Percentiles rank a stretch among this genome's conserved stretches.
Evolutionary conservation across 2,113 vertebrate genomes (phyloP).

Genomic region (Lepisosteus osseus): DNA sequence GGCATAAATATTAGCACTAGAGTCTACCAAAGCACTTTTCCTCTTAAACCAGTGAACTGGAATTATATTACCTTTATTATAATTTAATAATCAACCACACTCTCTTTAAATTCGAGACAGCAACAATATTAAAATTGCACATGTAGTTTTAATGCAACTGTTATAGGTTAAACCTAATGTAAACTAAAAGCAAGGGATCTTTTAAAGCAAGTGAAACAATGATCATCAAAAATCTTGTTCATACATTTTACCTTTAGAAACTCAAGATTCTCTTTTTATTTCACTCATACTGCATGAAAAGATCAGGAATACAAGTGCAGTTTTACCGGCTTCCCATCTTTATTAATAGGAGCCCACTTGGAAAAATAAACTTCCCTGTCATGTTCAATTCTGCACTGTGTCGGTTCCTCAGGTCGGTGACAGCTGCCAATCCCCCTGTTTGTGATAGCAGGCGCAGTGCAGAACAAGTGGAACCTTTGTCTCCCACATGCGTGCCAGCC

Average conservation of each 20-base stretch:
- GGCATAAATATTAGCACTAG: background rate
- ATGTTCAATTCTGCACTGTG: conserved; percentile 40
- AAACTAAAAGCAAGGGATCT: no score
- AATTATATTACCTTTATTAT: background rate
- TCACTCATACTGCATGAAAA: background rate
- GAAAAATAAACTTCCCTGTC: conserved; percentile 59
- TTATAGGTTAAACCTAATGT: no score
- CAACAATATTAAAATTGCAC: no score
- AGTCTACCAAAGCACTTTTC: background rate
- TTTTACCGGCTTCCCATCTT: conserved; percentile 46
- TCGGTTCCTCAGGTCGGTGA: conserved; percentile 50
- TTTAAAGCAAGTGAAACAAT: no score
- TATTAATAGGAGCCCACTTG: conserved; percentile 55
- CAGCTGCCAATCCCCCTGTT: conserved; percentile 67
- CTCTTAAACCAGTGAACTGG: background rate
- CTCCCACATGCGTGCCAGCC: conserved; percentile 56
- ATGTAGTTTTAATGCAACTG: no score
- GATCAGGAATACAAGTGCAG: conserved; percentile 8
- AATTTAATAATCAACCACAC: no score
- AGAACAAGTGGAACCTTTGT: conserved; percentile 75
- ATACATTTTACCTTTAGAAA: background rate
- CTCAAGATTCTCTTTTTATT: conserved; percentile 3
- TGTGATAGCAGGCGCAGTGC: conserved; percentile 49
- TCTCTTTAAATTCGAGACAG: no score
- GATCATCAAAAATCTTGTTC: background rate